Evolutionary conservation across 2,797 vertebrate genomes (phyloP).

Genomic region (Atherinosoma microstoma): DNA sequence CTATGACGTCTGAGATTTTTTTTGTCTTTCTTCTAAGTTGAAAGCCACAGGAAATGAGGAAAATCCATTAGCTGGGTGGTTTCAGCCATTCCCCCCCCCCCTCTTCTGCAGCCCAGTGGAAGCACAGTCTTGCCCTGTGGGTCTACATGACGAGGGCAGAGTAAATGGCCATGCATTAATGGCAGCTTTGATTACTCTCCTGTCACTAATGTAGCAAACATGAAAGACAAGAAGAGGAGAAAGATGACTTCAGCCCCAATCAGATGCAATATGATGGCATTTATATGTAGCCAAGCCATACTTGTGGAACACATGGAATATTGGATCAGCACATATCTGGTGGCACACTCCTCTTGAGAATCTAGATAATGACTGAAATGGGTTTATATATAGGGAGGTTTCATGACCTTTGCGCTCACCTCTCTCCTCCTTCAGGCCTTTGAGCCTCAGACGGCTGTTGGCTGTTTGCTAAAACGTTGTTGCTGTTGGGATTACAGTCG

Average conservation of each 20-base stretch:
- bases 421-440: conserved; percentile 9
- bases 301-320: conserved; percentile 22
- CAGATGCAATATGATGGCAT: conserved; percentile 60
- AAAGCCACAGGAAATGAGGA: conserved; percentile 74
- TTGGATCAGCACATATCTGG: conserved; percentile 24
- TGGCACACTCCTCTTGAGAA: not conserved
- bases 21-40: conserved; percentile 61
- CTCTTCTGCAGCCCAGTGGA: conserved; percentile 37
- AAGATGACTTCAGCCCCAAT: conserved; percentile 63
- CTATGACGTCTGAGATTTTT: conserved; percentile 29
- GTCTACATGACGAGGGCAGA: conserved; percentile 66
- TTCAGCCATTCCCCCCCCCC: conserved; percentile 9
- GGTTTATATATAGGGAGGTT: not conserved
- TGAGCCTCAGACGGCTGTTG: not conserved
- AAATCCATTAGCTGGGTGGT: conserved; percentile 74
- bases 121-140: conserved; percentile 58
- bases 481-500: not conserved
- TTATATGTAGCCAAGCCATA: conserved; percentile 37
- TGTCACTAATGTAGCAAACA: conserved; percentile 80
- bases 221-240: conserved; percentile 75
- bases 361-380: conserved; percentile 24
- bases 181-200: conserved; percentile 79
- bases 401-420: conserved; percentile 12
- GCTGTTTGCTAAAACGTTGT: conserved; percentile 1
- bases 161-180: conserved; percentile 78